phyloP scores from a whole-genome alignment of 2,888 invertebrate genomes.

The Papilio elwesi region DNA sequence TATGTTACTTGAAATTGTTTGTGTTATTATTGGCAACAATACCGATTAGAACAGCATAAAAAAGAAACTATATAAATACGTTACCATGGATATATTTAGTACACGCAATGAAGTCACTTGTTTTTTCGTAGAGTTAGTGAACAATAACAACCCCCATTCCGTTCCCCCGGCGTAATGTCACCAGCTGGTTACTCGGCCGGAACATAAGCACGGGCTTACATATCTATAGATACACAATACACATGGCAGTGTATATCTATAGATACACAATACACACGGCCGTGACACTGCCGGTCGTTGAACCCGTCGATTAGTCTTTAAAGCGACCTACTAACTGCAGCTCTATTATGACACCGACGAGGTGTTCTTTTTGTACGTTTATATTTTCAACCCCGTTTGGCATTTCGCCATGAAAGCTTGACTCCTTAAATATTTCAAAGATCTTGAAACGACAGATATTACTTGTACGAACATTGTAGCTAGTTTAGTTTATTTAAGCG shows the following conservation, averaged over 20 bases:
- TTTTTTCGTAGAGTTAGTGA: conserved; percentile 14
- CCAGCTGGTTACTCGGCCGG: conserved; percentile 16
- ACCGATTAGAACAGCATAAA: background rate
- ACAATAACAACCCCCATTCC: conserved; percentile 16
- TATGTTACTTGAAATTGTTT: too few species aligned
- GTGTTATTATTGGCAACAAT: too few species aligned
- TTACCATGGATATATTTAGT: background rate
- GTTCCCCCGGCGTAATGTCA: conserved; percentile 4
- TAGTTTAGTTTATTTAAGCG: too few species aligned
- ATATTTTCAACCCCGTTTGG: background rate
- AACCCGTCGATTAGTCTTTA: conserved; percentile 71
- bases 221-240: background rate
- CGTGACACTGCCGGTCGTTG: conserved; percentile 76
- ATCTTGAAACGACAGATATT: too few species aligned
- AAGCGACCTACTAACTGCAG: conserved; percentile 62
- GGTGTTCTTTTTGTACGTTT: background rate
- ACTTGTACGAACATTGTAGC: too few species aligned
- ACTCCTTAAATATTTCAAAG: background rate
- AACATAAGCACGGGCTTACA: conserved; percentile 20
- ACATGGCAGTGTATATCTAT: conserved; percentile 37
- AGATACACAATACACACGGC: conserved; percentile 53
- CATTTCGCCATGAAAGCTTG: background rate
- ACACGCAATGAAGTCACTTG: background rate
- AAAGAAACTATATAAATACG: conserved; percentile 5
- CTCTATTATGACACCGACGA: conserved; percentile 52